A percentile compares a stretch with the other conserved stretches of the same genome.
Conservation (phyloP, 2,888 invertebrate species). For the Koerneria pararmatus region DNA sequence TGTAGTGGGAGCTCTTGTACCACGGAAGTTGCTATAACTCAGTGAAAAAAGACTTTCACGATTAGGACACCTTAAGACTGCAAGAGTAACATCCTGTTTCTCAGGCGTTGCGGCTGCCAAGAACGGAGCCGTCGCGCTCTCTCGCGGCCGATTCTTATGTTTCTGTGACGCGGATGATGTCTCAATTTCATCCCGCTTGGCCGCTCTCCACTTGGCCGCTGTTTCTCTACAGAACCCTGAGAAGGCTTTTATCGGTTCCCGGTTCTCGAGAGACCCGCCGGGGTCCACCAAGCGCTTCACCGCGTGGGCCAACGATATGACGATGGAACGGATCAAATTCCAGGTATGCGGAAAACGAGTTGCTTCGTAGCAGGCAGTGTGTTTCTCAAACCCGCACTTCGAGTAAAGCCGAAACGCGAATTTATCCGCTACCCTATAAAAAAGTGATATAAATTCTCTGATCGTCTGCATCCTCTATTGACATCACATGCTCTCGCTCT, state of each 20-base stretch:
- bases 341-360: constrained; percentile 53
- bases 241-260: constrained; percentile 66
- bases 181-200: too few relatives aligned
- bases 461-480: too few relatives aligned
- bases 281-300: constrained; percentile 71
- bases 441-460: too few relatives aligned
- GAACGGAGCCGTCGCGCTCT: constrained; percentile 60
- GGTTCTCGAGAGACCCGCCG: constrained; percentile 67
- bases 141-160: constrained; percentile 71
- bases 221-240: constrained; percentile 2
- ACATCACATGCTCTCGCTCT: too few relatives aligned
- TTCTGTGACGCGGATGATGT: constrained; percentile 80
- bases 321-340: constrained; percentile 64
- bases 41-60: too few relatives aligned
- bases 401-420: neutral
- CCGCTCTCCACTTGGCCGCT: too few relatives aligned
- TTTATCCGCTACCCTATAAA: too few relatives aligned
- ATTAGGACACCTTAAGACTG: too few relatives aligned
- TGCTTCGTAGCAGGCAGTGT: too few relatives aligned
- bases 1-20: too few relatives aligned
- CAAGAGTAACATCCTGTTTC: too few relatives aligned
- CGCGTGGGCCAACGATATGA: constrained; percentile 73
- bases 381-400: too few relatives aligned
- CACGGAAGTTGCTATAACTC: constrained; percentile 14
- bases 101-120: constrained; percentile 53